phyloP scores from a whole-genome alignment of 2,113 vertebrate genomes.

The Egretta garzetta region DNA sequence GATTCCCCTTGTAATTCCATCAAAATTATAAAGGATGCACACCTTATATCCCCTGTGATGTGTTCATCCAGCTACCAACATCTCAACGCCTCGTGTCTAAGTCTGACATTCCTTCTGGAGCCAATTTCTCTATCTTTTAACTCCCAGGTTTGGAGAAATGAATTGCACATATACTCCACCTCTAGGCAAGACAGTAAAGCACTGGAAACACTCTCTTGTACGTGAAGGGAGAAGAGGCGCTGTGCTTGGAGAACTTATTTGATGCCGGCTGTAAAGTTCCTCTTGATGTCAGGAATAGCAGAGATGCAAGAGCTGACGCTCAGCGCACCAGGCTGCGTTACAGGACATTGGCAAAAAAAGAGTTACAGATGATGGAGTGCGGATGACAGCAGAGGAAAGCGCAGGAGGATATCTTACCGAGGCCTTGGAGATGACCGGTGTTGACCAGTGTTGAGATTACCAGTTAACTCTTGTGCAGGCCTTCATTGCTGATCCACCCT shows the following conservation, averaged over 20 bases:
- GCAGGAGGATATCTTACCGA: not conserved
- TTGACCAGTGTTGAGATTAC: too few species aligned
- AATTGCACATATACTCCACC: not conserved
- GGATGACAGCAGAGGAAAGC: not conserved
- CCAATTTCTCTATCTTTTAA: not conserved
- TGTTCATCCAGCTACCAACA: not conserved
- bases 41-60: accelerated
- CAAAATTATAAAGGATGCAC: not conserved
- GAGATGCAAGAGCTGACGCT: not conserved
- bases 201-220: not conserved
- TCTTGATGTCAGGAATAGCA: not conserved
- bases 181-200: not conserved
- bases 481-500: not conserved
- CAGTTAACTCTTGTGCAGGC: not conserved
- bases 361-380: not conserved
- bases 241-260: not conserved
- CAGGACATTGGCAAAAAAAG: not conserved
- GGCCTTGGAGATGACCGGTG: not conserved
- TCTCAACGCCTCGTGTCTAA: not conserved
- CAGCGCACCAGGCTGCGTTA: not conserved
- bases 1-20: not conserved
- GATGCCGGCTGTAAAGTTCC: not conserved
- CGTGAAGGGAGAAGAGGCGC: not conserved
- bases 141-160: not conserved
- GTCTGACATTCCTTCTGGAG: not conserved